Base-by-base conservation (phyloP, 2,113 vertebrate genomes). In the Mormoops blainvillei region DNA sequence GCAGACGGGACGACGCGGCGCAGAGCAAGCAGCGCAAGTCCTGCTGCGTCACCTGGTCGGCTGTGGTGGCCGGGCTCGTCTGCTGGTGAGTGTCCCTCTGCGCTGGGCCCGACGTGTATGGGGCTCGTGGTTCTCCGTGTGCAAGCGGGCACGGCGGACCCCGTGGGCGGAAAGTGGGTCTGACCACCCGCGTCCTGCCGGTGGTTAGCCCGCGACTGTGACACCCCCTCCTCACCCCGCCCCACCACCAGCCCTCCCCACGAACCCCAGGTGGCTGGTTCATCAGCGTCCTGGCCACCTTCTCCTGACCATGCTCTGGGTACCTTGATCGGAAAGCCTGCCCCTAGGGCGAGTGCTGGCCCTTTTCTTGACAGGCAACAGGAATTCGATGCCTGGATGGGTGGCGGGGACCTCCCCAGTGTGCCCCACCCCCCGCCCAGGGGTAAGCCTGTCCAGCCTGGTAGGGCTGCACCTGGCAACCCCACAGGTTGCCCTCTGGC, bases 21-120 rank as follows among this genome's bases (percentile, higher is more conserved):
- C 99, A 99, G 50, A 98, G 94, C 97, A 99, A 99, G 98, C 99
- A 96, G 94, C 98, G 98, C 20, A 97, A 94, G 96, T 99, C 99
- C 76, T 99, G 99, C 98, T 99, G 99, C 0, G 93, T 99, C 98
- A 99, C 99, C 93, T 99, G 99, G 99, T 99, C 99, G 0, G 99
- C 99, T 0, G 99, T 99, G 58, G 91, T 98, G 0, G 99, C 99
- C 0, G 99, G 99, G 65, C 99, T 99, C 70, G 43, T 99, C 97
- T 99, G 99, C 98, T 99, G 99, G 99, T 99, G 98, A 99, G 98
- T 95, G 73, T 31, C 81, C 33, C 11, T 9, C 0, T 2, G 14
- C 9, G 0, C 28, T 0, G 10, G 71, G 54, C 16, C 10, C 0
- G 10, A 24, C 1, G 2, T 1, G 36, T 2, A 16, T 0, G 2